These are phyloP conservation scores for Oopsacas minuta DNA, from an alignment of 37 sponge, comb jelly and placozoan genomes.

Conservation along the genomic window DNA sequence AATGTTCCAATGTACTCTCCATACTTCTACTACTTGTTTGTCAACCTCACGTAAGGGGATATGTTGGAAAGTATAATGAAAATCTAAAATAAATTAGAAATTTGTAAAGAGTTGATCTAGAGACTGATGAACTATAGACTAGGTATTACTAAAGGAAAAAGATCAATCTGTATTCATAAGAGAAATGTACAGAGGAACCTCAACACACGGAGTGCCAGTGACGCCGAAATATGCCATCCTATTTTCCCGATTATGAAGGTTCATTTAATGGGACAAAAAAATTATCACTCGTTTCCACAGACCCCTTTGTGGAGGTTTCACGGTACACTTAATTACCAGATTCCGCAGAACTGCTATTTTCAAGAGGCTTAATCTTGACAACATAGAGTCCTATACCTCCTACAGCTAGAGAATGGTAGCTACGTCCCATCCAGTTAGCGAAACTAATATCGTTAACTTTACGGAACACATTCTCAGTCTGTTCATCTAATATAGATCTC, in stretches of 20 bases:
- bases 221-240: too few relatives aligned
- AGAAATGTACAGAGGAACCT: too few relatives aligned
- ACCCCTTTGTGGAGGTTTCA: too few relatives aligned
- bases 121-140: too few relatives aligned
- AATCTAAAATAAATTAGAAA: too few relatives aligned
- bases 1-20: slow-evolving; percentile 91
- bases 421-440: neutral
- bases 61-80: neutral
- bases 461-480: neutral
- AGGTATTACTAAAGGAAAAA: too few relatives aligned
- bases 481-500: neutral
- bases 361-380: neutral
- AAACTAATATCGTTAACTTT: neutral
- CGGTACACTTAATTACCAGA: neutral
- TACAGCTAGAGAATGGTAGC: neutral
- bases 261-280: too few relatives aligned
- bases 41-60: neutral
- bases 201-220: too few relatives aligned
- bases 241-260: too few relatives aligned
- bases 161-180: too few relatives aligned
- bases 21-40: slow-evolving; percentile 37
- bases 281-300: too few relatives aligned
- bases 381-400: neutral
- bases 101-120: too few relatives aligned
- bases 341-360: neutral